Evolutionary conservation across 2,113 vertebrate species (phyloP), one percentile per base, ranked within the genome.

Genomic region (Platichthys flesus): DNA sequence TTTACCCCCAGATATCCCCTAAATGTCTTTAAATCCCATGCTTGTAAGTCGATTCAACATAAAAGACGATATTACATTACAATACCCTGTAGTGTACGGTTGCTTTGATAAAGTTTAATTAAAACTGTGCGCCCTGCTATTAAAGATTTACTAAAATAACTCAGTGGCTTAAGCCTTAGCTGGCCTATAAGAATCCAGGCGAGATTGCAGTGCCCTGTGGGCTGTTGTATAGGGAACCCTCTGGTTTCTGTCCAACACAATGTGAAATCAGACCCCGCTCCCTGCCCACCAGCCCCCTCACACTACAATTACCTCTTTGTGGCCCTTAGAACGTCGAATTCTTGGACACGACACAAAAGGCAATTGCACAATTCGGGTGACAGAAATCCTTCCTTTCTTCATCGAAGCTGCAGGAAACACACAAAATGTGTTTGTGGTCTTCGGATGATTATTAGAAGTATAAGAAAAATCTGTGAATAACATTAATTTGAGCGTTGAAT

Each of bases 251-350:
- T 80, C 79, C 78, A 82, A 68, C 86, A 90, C 82, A 91, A 88
- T 85, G 89, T 91, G 92, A 93, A 94, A 92, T 92, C 79, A 89
- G 90, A 92, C 66, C 82, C 18, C 47, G 64, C 73, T 89, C 76
- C 87, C 85, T 58, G 62, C 42, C 49, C 71, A 84, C 81, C 70
- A 92, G 81, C 84, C 83, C 73, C 76, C 26, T 47, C 69, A 58
- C 58, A 76, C 88, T 76, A 94, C 91, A 94, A 92, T 89, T 76
- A 83, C 69, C 84, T 80, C 93, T 92, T 93, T 92, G 91, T 94
- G 78, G 79, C 75, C 74, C 52, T 79, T 66, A 88, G 87, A 85
- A 86, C 42, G 58, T 79, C 79, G 82, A 89, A 93, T 92, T 90
- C 89, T 86, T 87, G 84, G 89, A 61, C 71, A 76, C 16, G 3